Conservation (phyloP, 2,888 invertebrate species). For the Coenonympha arcania region DNA sequence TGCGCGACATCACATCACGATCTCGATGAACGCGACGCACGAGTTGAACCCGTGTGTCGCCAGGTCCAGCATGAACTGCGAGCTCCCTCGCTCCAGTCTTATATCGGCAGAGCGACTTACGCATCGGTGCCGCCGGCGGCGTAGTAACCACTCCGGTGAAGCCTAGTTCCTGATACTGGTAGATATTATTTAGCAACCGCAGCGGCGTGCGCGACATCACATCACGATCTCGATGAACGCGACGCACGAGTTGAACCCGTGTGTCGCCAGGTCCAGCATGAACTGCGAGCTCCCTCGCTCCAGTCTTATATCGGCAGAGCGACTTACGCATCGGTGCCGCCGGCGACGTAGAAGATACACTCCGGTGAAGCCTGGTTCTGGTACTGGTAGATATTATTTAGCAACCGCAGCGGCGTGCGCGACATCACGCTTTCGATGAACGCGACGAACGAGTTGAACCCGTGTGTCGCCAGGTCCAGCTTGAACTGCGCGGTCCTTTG, state of each 20-base stretch:
- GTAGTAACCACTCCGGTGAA: slow-evolving; percentile 83
- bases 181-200: too few relatives aligned
- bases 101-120: slow-evolving; percentile 21
- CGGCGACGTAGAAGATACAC: too few relatives aligned
- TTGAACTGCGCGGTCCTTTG: slow-evolving; percentile 33
- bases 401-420: slow-evolving; percentile 76
- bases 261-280: slow-evolving; percentile 57
- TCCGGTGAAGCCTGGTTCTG: slow-evolving; percentile 78
- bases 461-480: slow-evolving; percentile 63
- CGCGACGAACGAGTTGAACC: slow-evolving; percentile 81
- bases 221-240: slow-evolving; percentile 80
- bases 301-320: background rate
- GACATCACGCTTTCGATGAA: slow-evolving; percentile 79
- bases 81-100: slow-evolving; percentile 12
- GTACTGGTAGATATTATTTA: too few relatives aligned
- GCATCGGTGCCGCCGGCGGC: slow-evolving; percentile 81
- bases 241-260: slow-evolving; percentile 79
- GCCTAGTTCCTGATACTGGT: too few relatives aligned
- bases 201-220: slow-evolving; percentile 78
- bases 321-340: slow-evolving; percentile 63
- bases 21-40: slow-evolving; percentile 79
- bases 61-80: slow-evolving; percentile 50
- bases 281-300: slow-evolving; percentile 29
- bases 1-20: slow-evolving; percentile 78
- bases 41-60: slow-evolving; percentile 78